phyloP scores from a whole-genome alignment of 2,888 invertebrate species.

The Mycogona germanica region DNA sequence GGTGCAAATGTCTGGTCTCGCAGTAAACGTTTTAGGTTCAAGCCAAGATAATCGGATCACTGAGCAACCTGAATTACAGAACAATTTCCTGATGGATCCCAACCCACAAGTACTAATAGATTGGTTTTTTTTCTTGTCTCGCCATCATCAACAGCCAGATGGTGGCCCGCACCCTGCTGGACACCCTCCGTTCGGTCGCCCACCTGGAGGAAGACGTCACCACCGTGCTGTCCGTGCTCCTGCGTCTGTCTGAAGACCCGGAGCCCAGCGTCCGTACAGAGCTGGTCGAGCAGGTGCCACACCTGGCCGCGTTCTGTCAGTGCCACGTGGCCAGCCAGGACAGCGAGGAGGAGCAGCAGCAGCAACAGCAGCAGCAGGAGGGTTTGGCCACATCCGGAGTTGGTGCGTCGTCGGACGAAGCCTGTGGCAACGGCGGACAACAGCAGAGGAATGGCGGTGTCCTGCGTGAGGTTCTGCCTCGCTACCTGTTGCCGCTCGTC shows the following conservation, averaged over 20 bases:
- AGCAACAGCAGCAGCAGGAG: no score
- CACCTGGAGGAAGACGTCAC: slow-evolving; percentile 35
- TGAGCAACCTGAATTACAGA: no score
- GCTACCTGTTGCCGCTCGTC: slow-evolving; percentile 48
- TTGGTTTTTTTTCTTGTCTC: no score
- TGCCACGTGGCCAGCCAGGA: slow-evolving; percentile 36
- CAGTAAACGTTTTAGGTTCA: no score
- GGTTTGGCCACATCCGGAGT: no score
- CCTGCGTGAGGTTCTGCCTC: slow-evolving; percentile 42
- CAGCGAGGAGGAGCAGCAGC: no score
- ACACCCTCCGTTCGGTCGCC: slow-evolving; percentile 41
- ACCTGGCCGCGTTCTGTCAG: slow-evolving; percentile 48
- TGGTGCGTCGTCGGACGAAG: no score
- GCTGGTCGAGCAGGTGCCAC: slow-evolving; percentile 52
- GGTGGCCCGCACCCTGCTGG: slow-evolving; percentile 45
- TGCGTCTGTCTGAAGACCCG: slow-evolving; percentile 40
- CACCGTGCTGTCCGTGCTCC: slow-evolving; percentile 40
- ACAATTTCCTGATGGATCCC: no score
- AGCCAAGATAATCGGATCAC: no score
- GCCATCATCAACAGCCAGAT: slow-evolving; percentile 48
- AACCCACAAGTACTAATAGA: no score
- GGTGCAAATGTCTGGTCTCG: no score
- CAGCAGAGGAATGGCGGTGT: slow-evolving; percentile 34
- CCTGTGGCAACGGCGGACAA: no score
- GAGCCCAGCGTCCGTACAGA: slow-evolving; percentile 48